These are phyloP conservation scores for Papilio dardanus DNA, from an alignment of 1,140 invertebrate genomes.

Conservation along the genomic window DNA sequence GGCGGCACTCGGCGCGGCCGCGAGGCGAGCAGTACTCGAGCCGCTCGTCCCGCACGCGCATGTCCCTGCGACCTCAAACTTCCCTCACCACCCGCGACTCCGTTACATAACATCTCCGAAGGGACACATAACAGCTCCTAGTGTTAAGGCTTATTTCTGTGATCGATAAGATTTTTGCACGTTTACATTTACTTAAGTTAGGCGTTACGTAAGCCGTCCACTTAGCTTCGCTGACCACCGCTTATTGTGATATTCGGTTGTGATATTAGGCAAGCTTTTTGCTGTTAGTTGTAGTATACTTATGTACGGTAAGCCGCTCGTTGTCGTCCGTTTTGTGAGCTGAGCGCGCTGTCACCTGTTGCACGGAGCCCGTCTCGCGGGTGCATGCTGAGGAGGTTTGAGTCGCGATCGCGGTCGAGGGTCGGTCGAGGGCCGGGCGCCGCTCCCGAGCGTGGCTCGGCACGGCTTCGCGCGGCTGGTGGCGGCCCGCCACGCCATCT, in stretches of 20 bases:
- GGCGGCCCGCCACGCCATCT: slow-evolving; percentile 86
- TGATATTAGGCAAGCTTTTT: slow-evolving; percentile 80
- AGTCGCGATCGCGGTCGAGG: slow-evolving; percentile 52
- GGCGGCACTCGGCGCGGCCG: slow-evolving; percentile 45
- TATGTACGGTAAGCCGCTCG: slow-evolving; percentile 41
- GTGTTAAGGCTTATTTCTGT: slow-evolving; percentile 80
- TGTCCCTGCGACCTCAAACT: slow-evolving; percentile 63
- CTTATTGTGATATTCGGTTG: slow-evolving; percentile 82
- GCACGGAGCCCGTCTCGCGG: slow-evolving; percentile 49
- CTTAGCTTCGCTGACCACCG: slow-evolving; percentile 79
- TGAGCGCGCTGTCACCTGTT: slow-evolving; percentile 60
- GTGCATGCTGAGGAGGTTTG: slow-evolving; percentile 53
- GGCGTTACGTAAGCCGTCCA: slow-evolving; percentile 79
- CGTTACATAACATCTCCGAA: slow-evolving; percentile 72
- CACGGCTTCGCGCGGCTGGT: slow-evolving; percentile 85
- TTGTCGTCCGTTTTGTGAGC: slow-evolving; percentile 54
- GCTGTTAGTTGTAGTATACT: slow-evolving; percentile 61
- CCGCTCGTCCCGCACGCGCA: slow-evolving; percentile 74
- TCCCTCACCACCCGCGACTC: slow-evolving; percentile 67
- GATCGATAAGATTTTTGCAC: slow-evolving; percentile 77
- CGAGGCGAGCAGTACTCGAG: slow-evolving; percentile 75
- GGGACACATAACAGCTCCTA: slow-evolving; percentile 66
- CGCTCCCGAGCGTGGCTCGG: slow-evolving; percentile 82
- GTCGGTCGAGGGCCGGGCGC: slow-evolving; percentile 66
- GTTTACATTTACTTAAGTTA: slow-evolving; percentile 75